These are phyloP conservation scores for Phrynocephalus forsythii DNA, from an alignment of 2,797 vertebrate species.

Conservation along the genomic window DNA sequence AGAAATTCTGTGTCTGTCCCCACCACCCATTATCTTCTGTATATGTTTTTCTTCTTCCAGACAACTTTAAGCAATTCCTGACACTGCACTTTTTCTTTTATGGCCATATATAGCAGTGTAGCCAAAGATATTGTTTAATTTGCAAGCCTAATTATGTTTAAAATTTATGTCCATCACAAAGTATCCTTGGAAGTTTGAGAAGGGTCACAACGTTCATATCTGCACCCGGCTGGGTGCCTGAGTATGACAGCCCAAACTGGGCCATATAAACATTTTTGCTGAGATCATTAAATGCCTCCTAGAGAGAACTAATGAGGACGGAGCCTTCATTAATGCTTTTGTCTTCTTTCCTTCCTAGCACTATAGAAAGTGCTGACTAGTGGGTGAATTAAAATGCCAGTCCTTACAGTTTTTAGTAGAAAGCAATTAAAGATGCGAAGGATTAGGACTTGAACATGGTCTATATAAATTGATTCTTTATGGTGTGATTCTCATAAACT, in stretches of 20 bases:
- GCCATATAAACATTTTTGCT: slow-evolving; percentile 11
- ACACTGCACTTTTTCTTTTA: slow-evolving; percentile 42
- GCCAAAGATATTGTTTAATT: slow-evolving; percentile 28
- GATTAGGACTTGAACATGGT: neutral
- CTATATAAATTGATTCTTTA: neutral
- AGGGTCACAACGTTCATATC: slow-evolving; percentile 50
- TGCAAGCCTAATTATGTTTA: slow-evolving; percentile 45
- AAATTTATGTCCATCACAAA: slow-evolving; percentile 47
- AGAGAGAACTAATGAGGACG: slow-evolving; percentile 21
- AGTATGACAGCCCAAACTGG: slow-evolving; percentile 35
- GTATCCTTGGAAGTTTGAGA: slow-evolving; percentile 48
- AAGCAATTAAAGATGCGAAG: neutral
- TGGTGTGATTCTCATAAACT: neutral
- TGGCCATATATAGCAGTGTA: slow-evolving; percentile 26
- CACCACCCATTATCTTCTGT: neutral
- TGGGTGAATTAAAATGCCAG: neutral
- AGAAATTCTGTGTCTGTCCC: neutral
- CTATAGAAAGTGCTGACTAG: neutral
- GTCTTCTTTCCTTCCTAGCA: slow-evolving; percentile 31
- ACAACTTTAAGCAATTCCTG: slow-evolving; percentile 51
- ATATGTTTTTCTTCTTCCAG: neutral
- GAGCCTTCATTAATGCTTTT: slow-evolving; percentile 21
- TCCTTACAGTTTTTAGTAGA: neutral
- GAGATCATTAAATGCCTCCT: slow-evolving; percentile 24
- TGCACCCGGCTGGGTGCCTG: slow-evolving; percentile 29